Evolutionary conservation across 2,888 invertebrate genomes (phyloP), one percentile per base, ranked within the genome.

Genomic region (Eupithecia exiguata): DNA sequence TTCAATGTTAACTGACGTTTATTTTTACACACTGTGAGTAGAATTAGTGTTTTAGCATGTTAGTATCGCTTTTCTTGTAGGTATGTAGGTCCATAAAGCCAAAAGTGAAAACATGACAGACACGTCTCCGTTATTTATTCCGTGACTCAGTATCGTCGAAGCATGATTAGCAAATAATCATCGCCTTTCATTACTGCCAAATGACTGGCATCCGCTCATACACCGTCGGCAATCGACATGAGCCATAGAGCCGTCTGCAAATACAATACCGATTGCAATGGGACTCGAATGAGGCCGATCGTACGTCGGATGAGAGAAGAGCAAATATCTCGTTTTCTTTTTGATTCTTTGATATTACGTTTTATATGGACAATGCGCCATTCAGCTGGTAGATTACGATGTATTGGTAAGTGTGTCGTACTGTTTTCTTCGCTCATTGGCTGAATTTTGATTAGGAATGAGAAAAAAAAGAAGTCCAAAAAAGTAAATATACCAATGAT

Each of bases 191-290:
- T 88, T 88, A 84, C 84, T 81, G 81, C 84, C 86, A 88, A 89
- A 87, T 86, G 88, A 86, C 84, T 82, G 82, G 81, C 83, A 81
- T 82, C 83, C 80, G 83, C 83, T 85, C 87, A 84, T 86, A 84
- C 88, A 87, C 86, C 87, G 83, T 86, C 86, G 89, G 84, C 90
- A 89, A 91, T 91, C 91, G 89, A 93, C 93, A 92, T 88, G 91
- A 89, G 86, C 90, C 82, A 87, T 88, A 85, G 88, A 93, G 93
- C 89, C 89, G 88, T 93, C 87, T 79, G 92, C 89, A 93, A 93
- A 94, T 86, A 92, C 91, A 92, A 92, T 91, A 91, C 88, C 87
- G 86, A 86, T 86, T 88, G 91, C 91, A 90, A 88, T 88, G 86
- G 85, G 85, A 84, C 89, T 89, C 86, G 86, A 91, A 88, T 85